Evolutionary conservation across 23 tunicate species (phyloP).

Genomic region (Aplidium turbinatum): DNA sequence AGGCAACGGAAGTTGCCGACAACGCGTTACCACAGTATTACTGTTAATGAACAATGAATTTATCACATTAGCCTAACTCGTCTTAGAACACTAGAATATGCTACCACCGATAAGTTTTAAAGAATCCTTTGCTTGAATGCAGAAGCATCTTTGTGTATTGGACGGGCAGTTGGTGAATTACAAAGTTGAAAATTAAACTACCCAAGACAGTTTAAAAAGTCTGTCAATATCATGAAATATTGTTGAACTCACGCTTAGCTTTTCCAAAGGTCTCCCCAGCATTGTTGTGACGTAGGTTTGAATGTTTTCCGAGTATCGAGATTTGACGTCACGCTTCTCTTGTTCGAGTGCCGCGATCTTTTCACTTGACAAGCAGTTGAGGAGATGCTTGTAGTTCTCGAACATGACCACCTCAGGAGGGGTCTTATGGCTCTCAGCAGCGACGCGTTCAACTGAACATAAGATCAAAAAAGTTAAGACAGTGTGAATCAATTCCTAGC

Average conservation of each 20-base stretch:
- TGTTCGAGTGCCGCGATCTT: constrained; percentile 80
- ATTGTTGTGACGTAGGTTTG: constrained; percentile 65
- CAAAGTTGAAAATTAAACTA: not conserved
- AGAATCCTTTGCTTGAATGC: too few relatives aligned
- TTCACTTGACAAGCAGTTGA: constrained; percentile 65
- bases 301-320: constrained; percentile 53
- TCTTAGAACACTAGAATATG: too few relatives aligned
- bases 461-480: too few relatives aligned
- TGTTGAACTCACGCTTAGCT: constrained; percentile 73
- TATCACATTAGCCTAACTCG: too few relatives aligned
- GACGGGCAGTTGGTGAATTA: too few relatives aligned
- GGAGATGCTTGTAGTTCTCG: constrained; percentile 87
- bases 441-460: constrained; percentile 56
- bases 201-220: not conserved
- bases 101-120: too few relatives aligned
- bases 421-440: constrained; percentile 73
- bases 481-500: too few relatives aligned
- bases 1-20: too few relatives aligned
- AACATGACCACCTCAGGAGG: constrained; percentile 96
- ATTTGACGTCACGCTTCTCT: constrained; percentile 65
- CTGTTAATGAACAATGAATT: too few relatives aligned
- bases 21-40: too few relatives aligned
- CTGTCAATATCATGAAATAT: too few relatives aligned
- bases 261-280: constrained; percentile 94
- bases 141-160: too few relatives aligned